A percentile compares a stretch with the other conserved stretches of the same genome.
Conservation (phyloP, 2,888 invertebrate genomes). For the Eupsilia transversa region DNA sequence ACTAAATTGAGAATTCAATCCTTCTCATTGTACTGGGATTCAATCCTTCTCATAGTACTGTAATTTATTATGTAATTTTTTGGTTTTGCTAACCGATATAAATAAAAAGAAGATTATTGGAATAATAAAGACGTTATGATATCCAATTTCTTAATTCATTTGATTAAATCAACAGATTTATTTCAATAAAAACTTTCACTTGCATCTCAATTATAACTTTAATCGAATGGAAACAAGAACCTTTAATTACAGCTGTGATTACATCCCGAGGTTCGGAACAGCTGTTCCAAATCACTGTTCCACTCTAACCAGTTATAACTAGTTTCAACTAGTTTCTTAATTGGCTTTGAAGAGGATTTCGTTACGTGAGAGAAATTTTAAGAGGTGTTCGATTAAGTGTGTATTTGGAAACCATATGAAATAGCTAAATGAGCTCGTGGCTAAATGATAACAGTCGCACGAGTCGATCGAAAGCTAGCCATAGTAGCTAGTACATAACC, state of each 20-base stretch:
- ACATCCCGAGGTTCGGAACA: conserved; percentile 34
- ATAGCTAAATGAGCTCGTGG: too few relatives aligned
- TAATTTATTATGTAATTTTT: too few relatives aligned
- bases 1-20: too few relatives aligned
- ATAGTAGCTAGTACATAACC: background rate
- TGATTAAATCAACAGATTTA: conserved; percentile 23
- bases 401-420: background rate
- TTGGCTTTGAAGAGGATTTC: conserved; percentile 41
- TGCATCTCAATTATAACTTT: conserved; percentile 58
- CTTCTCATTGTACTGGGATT: too few relatives aligned
- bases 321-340: conserved; percentile 37
- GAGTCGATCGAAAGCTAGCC: too few relatives aligned
- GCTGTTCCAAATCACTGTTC: conserved; percentile 53
- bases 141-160: background rate
- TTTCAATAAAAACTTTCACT: conserved; percentile 19
- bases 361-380: conserved; percentile 6
- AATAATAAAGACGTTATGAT: background rate
- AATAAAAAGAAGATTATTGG: background rate
- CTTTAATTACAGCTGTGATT: conserved; percentile 39
- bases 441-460: too few relatives aligned
- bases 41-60: too few relatives aligned
- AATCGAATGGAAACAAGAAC: conserved; percentile 45
- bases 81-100: background rate
- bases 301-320: conserved; percentile 11
- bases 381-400: conserved; percentile 21